These are phyloP conservation scores for Gisinianus flammeolus DNA, from an alignment of 2,888 invertebrate genomes.

Conservation along the genomic window DNA sequence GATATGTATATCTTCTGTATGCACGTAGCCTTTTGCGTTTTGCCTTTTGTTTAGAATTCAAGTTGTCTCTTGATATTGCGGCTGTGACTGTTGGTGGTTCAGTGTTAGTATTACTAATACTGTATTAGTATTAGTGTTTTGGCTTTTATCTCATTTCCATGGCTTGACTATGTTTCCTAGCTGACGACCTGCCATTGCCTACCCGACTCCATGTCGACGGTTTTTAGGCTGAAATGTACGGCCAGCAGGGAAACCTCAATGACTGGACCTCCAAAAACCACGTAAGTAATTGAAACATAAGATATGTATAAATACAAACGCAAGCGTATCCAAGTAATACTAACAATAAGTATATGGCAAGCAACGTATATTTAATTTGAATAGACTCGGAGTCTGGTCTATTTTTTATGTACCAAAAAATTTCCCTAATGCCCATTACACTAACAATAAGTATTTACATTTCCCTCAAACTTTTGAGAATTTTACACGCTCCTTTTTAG, in stretches of 20 bases:
- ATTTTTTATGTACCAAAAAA: no score
- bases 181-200: slow-evolving; percentile 19
- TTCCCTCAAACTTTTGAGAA: no score
- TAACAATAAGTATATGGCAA: no score
- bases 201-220: slow-evolving; percentile 24
- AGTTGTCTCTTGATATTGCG: no score
- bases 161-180: not conserved
- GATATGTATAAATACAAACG: no score
- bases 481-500: no score
- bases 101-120: not conserved
- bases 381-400: no score
- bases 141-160: slow-evolving; percentile 16
- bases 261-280: slow-evolving; percentile 11
- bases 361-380: no score
- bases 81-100: not conserved
- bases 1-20: not conserved
- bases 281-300: no score
- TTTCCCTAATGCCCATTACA: no score
- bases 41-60: not conserved
- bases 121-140: slow-evolving; percentile 18
- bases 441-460: no score
- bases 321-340: no score
- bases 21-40: not conserved
- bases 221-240: not conserved
- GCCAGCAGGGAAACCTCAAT: not conserved